Percentiles rank a stretch among this genome's conserved stretches.
Evolutionary conservation across 2,113 vertebrate species (phyloP).

Genomic region (Erinaceus europaeus): DNA sequence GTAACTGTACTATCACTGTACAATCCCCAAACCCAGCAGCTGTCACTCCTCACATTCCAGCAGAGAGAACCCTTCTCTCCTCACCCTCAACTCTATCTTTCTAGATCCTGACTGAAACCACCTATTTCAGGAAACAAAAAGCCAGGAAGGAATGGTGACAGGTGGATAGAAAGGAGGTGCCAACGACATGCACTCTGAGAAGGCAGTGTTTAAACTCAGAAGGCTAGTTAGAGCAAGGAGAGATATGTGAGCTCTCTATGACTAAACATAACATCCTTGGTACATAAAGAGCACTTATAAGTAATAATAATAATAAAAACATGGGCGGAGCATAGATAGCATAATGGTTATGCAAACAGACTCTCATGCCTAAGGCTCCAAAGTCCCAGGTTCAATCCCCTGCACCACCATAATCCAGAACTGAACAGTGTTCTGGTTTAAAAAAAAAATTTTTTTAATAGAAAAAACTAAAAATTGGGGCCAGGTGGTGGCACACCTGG

Average conservation of each 20-base stretch:
- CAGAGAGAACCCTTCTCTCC: background rate
- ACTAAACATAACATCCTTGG: background rate
- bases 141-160: background rate
- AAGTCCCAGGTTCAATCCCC: too few relatives aligned
- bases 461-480: too few relatives aligned
- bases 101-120: background rate
- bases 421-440: too few relatives aligned
- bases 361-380: too few relatives aligned
- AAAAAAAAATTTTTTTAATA: too few relatives aligned
- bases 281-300: background rate
- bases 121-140: background rate
- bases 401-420: too few relatives aligned
- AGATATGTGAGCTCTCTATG: background rate
- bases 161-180: background rate
- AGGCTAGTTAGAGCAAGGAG: background rate
- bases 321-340: too few relatives aligned
- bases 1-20: background rate
- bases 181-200: background rate
- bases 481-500: too few relatives aligned
- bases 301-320: conserved; percentile 19
- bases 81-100: background rate
- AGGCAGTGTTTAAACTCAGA: background rate
- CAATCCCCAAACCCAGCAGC: background rate
- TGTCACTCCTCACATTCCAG: too few relatives aligned
- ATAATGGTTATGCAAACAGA: too few relatives aligned